Evolutionary conservation across 2,113 vertebrate species (phyloP).

Genomic region (Cricetomys ansorgei): DNA sequence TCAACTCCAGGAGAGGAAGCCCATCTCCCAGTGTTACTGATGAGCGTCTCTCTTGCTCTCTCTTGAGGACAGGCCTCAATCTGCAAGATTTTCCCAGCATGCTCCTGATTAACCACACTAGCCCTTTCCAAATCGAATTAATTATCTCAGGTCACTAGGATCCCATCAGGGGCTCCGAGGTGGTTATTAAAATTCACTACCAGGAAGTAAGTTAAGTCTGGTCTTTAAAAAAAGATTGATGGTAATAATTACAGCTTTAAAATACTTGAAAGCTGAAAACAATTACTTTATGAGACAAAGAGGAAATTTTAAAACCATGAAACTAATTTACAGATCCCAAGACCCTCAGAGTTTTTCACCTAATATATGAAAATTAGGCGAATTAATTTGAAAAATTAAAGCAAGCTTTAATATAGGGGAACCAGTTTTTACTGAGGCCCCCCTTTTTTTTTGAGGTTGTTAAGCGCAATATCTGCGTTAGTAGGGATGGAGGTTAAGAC

Average conservation of each 20-base stretch:
- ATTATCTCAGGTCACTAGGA: conserved; percentile 46
- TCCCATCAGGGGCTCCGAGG: not conserved
- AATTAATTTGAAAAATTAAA: not conserved
- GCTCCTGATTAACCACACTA: not conserved
- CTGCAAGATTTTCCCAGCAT: not conserved
- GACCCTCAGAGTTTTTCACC: not conserved
- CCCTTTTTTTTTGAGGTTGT: not conserved
- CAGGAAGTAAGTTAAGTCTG: not conserved
- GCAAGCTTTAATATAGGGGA: not conserved
- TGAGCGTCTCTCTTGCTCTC: fast-evolving
- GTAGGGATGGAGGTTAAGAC: not conserved
- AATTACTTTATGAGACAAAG: conserved; percentile 24
- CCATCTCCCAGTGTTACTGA: no score
- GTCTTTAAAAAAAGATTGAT: conserved; percentile 39
- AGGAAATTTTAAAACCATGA: not conserved
- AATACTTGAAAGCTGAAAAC: conserved; percentile 49
- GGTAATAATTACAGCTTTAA: conserved; percentile 51
- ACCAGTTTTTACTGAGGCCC: fast-evolving
- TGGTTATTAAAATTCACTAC: conserved; percentile 64
- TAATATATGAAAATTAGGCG: conserved; percentile 28
- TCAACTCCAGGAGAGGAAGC: not conserved
- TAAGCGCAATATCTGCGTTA: not conserved
- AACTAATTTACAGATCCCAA: not conserved
- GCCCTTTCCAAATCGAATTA: not conserved
- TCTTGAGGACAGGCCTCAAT: no score